phyloP scores from a whole-genome alignment of 2,888 invertebrate genomes.

The Anagyrus pseudococci region DNA sequence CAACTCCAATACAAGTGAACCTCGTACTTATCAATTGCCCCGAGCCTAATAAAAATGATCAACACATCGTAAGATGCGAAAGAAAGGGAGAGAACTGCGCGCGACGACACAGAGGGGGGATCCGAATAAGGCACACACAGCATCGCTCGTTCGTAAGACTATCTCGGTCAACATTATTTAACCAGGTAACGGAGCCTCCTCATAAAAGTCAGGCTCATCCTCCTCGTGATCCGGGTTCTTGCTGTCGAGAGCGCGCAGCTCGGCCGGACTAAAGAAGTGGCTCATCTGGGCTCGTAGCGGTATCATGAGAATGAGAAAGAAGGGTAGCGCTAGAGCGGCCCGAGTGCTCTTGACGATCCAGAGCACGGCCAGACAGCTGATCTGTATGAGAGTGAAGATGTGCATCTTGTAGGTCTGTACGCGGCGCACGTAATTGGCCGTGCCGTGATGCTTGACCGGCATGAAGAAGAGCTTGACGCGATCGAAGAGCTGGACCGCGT shows the following conservation, averaged over 20 bases:
- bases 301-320: slow-evolving; percentile 91
- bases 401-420: slow-evolving; percentile 93
- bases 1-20: too few relatives aligned
- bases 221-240: slow-evolving; percentile 79
- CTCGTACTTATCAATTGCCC: too few relatives aligned
- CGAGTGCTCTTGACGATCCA: slow-evolving; percentile 91
- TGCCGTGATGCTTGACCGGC: slow-evolving; percentile 95
- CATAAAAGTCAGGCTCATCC: slow-evolving; percentile 93
- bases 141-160: too few relatives aligned
- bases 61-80: neutral
- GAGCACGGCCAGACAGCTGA: slow-evolving; percentile 77
- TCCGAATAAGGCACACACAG: slow-evolving; percentile 44
- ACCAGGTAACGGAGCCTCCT: slow-evolving; percentile 85
- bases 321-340: slow-evolving; percentile 90
- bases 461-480: slow-evolving; percentile 82
- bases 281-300: slow-evolving; percentile 80
- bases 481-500: slow-evolving; percentile 93
- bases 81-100: neutral
- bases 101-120: slow-evolving; percentile 21
- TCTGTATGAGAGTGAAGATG: slow-evolving; percentile 85
- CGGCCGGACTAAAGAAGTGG: slow-evolving; percentile 78
- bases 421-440: slow-evolving; percentile 85
- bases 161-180: too few relatives aligned
- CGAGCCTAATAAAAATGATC: neutral
- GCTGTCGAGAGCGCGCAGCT: slow-evolving; percentile 88